These are phyloP conservation scores for Caenorhabditis imperialis DNA, from an alignment of 2,888 invertebrate species.

Conservation along the genomic window DNA sequence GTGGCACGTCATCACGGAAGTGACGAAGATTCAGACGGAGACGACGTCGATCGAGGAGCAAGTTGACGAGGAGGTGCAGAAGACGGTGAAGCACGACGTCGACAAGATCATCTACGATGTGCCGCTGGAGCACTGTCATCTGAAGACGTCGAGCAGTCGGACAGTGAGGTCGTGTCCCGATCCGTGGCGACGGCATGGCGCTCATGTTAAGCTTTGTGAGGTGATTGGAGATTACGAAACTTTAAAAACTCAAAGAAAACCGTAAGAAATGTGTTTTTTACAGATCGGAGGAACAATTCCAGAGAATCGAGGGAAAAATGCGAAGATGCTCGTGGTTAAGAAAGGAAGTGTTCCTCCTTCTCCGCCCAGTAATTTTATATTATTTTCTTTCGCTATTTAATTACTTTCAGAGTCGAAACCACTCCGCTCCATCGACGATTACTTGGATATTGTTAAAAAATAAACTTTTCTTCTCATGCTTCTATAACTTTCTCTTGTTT, in stretches of 20 bases:
- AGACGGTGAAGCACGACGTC: constrained; percentile 1
- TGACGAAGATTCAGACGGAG: constrained; percentile 21
- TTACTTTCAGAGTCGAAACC: constrained; percentile 29
- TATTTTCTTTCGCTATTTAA: not conserved
- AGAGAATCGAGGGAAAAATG: constrained; percentile 15
- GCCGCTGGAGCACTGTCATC: constrained; percentile 31
- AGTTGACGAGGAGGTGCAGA: constrained; percentile 12
- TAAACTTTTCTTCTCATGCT: not conserved
- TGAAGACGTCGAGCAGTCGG: constrained; percentile 10
- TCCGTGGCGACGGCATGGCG: constrained; percentile 53
- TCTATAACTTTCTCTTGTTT: not conserved
- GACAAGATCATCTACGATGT: constrained; percentile 35
- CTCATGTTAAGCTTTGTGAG: constrained; percentile 45
- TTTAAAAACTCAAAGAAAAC: not conserved
- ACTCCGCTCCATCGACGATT: constrained; percentile 35
- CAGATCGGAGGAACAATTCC: constrained; percentile 47
- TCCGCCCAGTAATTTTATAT: constrained; percentile 10
- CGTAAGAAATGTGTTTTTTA: not conserved
- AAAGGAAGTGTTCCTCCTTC: constrained; percentile 42
- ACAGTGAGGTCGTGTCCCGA: constrained; percentile 36
- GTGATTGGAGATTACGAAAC: constrained; percentile 4
- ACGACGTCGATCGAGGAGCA: constrained; percentile 21
- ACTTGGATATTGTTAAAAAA: constrained; percentile 20
- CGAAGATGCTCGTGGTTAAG: constrained; percentile 6
- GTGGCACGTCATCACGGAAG: constrained; percentile 23